Conservation (phyloP, 2,888 invertebrate genomes). For the Danaus chrysippus region DNA sequence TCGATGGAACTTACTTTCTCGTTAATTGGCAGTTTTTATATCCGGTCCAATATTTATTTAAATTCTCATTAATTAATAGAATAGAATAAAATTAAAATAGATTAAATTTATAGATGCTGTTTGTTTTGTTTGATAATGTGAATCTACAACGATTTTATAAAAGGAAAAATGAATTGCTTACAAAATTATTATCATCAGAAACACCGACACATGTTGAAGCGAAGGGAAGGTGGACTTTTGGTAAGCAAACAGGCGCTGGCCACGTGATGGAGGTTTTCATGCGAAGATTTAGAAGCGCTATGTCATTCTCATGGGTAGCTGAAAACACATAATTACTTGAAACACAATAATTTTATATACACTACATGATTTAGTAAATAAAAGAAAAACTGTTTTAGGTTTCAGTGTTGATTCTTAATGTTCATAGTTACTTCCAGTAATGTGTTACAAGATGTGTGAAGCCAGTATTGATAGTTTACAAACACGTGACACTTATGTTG, state of each 20-base stretch:
- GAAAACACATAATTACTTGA: conserved; percentile 10
- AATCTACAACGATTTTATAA: neutral
- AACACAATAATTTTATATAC: no score
- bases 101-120: neutral
- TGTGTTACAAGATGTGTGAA: no score
- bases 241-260: conserved; percentile 11
- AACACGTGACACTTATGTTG: no score
- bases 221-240: neutral
- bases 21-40: no score
- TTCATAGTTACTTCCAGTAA: no score
- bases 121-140: neutral
- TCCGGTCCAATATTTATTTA: no score
- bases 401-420: no score
- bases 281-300: conserved; percentile 25
- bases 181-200: conserved; percentile 13
- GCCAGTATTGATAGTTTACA: no score
- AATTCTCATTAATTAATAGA: neutral
- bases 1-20: no score
- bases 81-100: neutral
- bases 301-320: conserved; percentile 26
- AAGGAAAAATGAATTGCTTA: neutral
- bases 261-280: conserved; percentile 5
- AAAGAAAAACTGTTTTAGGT: neutral
- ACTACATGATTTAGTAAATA: neutral
- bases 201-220: conserved; percentile 10